Evolutionary conservation across 2,888 invertebrate species (phyloP).

Genomic region (Pilophorus perplexus): DNA sequence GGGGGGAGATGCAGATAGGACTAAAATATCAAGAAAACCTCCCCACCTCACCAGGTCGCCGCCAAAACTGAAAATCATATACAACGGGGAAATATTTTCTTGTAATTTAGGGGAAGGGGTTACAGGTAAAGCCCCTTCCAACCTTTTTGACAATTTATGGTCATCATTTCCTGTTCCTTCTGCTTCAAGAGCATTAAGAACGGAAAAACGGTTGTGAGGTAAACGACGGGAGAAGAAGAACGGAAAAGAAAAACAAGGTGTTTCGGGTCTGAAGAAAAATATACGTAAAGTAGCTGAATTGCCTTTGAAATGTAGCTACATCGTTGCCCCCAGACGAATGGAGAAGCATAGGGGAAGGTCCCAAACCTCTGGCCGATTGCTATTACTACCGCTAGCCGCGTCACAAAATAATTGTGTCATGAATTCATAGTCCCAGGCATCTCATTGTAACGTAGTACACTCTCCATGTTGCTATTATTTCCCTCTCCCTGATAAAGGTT

Average conservation of each 20-base stretch:
- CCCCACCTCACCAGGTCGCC: neutral
- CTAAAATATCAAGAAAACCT: constrained; percentile 27
- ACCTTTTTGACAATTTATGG: constrained; percentile 27
- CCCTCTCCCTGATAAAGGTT: too few species aligned
- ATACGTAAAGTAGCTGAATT: constrained; percentile 9
- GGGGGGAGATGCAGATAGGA: neutral
- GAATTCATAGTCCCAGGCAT: too few species aligned
- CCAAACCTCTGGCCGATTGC: too few species aligned
- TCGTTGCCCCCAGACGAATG: too few species aligned
- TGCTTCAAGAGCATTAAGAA: constrained; percentile 7
- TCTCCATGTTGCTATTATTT: too few species aligned
- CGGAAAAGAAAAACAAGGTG: neutral
- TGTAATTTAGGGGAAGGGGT: constrained; percentile 5
- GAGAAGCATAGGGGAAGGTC: too few species aligned
- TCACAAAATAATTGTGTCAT: too few species aligned
- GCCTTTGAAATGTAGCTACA: too few species aligned
- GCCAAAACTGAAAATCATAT: neutral
- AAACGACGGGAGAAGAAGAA: neutral
- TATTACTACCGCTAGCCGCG: too few species aligned
- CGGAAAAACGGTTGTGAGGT: constrained; percentile 1
- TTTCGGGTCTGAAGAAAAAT: neutral
- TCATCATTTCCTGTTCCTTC: constrained; percentile 28
- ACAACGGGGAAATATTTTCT: constrained; percentile 16
- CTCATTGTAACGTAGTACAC: too few species aligned
- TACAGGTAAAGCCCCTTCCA: neutral